Evolutionary conservation across 2,797 vertebrate species (phyloP), one percentile per base, ranked within the genome.

Genomic region (Hippocampus kuda): DNA sequence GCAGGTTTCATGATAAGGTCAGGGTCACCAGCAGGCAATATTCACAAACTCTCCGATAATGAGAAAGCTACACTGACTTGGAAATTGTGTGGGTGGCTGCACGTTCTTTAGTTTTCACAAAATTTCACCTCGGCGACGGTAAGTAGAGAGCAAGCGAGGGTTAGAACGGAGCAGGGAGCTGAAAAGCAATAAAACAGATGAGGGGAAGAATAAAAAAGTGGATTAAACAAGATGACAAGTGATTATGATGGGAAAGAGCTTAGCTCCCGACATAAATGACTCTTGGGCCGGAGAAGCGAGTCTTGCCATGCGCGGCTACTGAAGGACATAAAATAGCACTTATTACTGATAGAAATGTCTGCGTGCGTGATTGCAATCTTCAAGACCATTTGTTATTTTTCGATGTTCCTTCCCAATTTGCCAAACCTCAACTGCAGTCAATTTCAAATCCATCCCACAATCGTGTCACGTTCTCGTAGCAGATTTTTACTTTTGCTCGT

Each of bases 261-360:
- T 7, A 61, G 66, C 74, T 65, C 22, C 27, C 38, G 71, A 56
- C 67, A 61, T 68, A 15, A 80, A 76, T 7, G 65, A 76, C 72
- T 79, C 68, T 77, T 46, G 51, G 68, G 38, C 59, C 20, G 3
- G 48, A 77, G 65, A 74, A 77, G 78, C 66, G 70, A 78, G 76
- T 77, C 73, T 74, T 74, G 18, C 41, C 4, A 13, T n/a, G 42
- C 59, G 18, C 22, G 38, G 73, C 8, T 1, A 13, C 69, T 75
- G 68, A 79, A 80, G 80, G 80, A 75, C 54, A 61, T 57, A 65
- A 66, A 80, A 75, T 61, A 62, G 57, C 68, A 76, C 57, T 75
- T 68, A 49, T 16, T 67, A 66, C 70, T 74, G 71, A 81, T 70
- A 68, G 69, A 79, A 73, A 48, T 49, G 41, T 61, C 60, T 53